Evolutionary conservation across 2,113 vertebrate genomes (phyloP), one percentile per base, ranked within the genome.

Genomic region (Dunckerocampus dactyliophorus): DNA sequence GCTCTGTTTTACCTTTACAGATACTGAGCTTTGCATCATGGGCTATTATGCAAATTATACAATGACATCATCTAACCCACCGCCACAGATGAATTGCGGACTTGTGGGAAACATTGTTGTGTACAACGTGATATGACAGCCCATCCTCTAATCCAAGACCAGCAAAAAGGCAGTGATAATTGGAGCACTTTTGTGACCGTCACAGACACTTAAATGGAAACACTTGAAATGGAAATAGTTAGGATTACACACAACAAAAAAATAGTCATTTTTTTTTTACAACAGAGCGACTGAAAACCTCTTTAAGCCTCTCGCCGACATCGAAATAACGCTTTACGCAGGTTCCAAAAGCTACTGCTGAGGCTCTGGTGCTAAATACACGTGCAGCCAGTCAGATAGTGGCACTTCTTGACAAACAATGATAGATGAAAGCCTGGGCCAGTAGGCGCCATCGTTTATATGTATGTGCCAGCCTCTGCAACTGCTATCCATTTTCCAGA

Each of bases 171-270:
- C 54, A 49, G 17, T 6, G 43, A 43, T 82, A 80, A 79, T 73
- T 53, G 50, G 51, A 64, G n/a, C 5, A 61, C 76, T 71, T 81
- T 70, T 75, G 72, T 77, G 72, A 74, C 74, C 66, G 79, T 78
- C 77, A 69, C 59, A 66, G 69, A 46, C 79, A 79, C 76, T 82
- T 67, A 70, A 46, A 59, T 62, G 21, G n/a, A n/a, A n/a, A 71
- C 67, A 76, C 81, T 82, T 84, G 62, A 79, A 79, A 83, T 83
- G 66, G 62, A 85, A 85, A 81, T 82, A 71, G 59, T 65, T 74
- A 2, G 63, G 78, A 81, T 86, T 76, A 87, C 65, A 21, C 45
- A 67, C 80, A 74, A 84, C 81, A 84, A 58, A 46, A 42, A 50
- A 28, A 46, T 54, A 43, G 34, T 54, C 63, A 45, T 67, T 57